Percentiles rank a stretch among this genome's conserved stretches.
Conservation (phyloP, 2,797 vertebrate genomes). For the Smutsia gigantea region DNA sequence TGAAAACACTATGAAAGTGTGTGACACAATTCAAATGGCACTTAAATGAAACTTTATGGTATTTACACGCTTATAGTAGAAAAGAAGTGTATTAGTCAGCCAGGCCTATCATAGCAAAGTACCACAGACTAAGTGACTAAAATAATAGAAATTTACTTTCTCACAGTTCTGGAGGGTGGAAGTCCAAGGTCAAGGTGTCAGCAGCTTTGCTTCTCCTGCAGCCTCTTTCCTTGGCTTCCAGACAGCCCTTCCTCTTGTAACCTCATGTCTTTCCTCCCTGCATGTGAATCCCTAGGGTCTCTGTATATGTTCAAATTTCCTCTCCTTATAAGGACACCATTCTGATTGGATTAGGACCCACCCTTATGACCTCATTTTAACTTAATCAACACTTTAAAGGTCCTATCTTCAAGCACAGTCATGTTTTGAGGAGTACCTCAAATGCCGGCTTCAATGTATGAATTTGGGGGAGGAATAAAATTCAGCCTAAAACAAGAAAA, state of each 20-base stretch:
- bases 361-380: background rate
- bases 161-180: background rate
- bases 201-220: background rate
- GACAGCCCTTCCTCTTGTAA: background rate
- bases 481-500: background rate
- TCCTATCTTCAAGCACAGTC: background rate
- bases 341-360: background rate
- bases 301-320: background rate
- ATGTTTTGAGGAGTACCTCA: background rate
- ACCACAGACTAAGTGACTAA: background rate
- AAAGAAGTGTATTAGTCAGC: background rate
- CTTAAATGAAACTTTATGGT: background rate
- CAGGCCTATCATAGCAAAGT: background rate
- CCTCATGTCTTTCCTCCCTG: background rate
- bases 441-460: background rate
- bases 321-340: background rate
- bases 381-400: background rate
- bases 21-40: background rate
- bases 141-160: background rate
- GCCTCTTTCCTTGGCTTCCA: background rate
- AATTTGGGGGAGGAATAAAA: background rate
- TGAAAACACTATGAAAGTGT: background rate
- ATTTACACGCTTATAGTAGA: background rate
- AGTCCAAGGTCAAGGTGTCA: background rate
- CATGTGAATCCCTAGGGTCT: background rate